Evolutionary conservation across 2,797 vertebrate genomes (phyloP).

Genomic region (Balearica regulorum): DNA sequence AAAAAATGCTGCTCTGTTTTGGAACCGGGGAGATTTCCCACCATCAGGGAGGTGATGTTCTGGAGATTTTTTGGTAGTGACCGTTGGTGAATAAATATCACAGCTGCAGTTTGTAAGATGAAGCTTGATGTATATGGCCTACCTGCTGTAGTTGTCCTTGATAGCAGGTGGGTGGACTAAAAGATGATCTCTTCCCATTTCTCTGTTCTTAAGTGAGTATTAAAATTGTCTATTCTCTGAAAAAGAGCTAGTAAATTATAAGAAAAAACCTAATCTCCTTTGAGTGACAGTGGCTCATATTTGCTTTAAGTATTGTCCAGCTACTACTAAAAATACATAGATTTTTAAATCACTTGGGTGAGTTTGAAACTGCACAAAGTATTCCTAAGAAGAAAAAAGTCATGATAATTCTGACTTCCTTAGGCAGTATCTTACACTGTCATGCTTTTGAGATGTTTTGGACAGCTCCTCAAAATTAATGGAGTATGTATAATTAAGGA

Average conservation of each 20-base stretch:
- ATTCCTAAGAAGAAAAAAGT: neutral
- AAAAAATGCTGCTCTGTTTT: rapidly evolving
- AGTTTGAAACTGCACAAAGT: neutral
- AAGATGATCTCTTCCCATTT: neutral
- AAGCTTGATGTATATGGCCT: rapidly evolving
- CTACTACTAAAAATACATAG: neutral
- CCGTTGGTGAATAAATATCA: rapidly evolving
- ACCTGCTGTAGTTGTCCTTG: neutral
- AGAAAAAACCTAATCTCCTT: neutral
- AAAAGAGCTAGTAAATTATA: neutral
- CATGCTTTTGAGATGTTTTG: neutral
- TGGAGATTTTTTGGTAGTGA: neutral
- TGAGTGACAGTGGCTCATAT: neutral
- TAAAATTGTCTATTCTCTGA: neutral
- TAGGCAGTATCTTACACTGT: neutral
- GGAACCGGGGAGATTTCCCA: neutral
- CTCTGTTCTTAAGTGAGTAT: neutral
- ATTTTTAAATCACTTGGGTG: neutral
- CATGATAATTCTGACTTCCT: neutral
- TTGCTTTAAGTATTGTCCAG: neutral
- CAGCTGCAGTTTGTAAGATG: neutral
- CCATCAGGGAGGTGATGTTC: neutral
- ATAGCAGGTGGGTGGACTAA: neutral
- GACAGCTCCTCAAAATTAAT: neutral
- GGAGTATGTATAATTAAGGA: neutral